A percentile compares a stretch with the other conserved stretches of the same genome.
These are phyloP conservation scores for Dysmachus trigonus DNA, from an alignment of 2,888 invertebrate genomes.

Conservation along the genomic window DNA sequence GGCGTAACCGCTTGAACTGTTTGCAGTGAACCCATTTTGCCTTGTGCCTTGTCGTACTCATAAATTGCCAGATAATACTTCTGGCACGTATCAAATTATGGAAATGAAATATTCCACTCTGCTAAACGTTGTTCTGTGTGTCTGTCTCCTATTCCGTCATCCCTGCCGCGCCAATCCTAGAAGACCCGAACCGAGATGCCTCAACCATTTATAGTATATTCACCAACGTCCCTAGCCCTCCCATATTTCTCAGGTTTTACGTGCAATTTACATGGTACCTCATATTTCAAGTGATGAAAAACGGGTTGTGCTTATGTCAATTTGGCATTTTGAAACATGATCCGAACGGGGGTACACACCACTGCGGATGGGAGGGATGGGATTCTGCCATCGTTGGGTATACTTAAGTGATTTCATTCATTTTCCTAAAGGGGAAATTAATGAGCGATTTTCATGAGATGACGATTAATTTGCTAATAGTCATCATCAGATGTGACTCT, in stretches of 20 bases:
- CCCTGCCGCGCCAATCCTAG: not conserved
- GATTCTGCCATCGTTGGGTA: not conserved
- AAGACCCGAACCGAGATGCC: not conserved
- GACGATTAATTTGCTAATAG: not conserved
- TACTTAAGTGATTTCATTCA: constrained; percentile 13
- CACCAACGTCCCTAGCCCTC: not conserved
- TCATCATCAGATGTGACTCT: not conserved
- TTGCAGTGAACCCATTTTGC: constrained; percentile 3
- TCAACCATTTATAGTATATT: not conserved
- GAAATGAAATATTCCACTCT: constrained; percentile 30
- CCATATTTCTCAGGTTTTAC: constrained; percentile 2
- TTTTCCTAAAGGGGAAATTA: constrained; percentile 24
- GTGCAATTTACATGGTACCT: constrained; percentile 28
- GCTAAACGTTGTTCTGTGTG: not conserved
- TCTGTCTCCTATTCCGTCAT: not conserved
- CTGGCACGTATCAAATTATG: constrained; percentile 38
- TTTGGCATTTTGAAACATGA: constrained; percentile 36
- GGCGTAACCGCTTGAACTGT: not conserved
- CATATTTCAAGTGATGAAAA: constrained; percentile 39
- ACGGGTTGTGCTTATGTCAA: constrained; percentile 38
- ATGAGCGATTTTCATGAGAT: constrained; percentile 7
- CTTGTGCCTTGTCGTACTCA: constrained; percentile 7
- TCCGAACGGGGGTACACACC: not conserved
- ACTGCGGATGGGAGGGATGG: not conserved
- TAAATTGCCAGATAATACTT: constrained; percentile 37